These are phyloP conservation scores for Tarsius wallacei DNA, from an alignment of 2,797 vertebrate species.

Conservation along the genomic window DNA sequence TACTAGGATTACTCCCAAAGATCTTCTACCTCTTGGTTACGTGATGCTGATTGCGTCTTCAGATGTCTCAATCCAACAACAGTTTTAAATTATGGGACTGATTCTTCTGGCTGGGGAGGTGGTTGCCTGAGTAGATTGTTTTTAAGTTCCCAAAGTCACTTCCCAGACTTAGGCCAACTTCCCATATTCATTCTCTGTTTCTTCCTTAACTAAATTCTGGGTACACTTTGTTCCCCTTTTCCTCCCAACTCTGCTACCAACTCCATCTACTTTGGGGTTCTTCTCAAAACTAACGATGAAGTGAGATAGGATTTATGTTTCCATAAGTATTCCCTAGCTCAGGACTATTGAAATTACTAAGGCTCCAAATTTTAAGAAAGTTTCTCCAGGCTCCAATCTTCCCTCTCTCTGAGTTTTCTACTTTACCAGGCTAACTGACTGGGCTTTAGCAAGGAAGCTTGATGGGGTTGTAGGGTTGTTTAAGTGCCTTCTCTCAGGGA, in stretches of 20 bases:
- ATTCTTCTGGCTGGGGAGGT: not conserved
- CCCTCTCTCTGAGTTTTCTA: not conserved
- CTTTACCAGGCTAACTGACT: not conserved
- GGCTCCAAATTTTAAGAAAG: not conserved
- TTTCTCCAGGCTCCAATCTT: not conserved
- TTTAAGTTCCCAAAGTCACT: conserved; percentile 14
- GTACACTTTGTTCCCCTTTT: not conserved
- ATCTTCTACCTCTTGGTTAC: not conserved
- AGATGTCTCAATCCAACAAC: not conserved
- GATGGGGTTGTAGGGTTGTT: not conserved
- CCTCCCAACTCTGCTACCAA: not conserved
- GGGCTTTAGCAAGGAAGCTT: not conserved
- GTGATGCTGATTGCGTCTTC: not conserved
- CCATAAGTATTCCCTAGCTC: not conserved
- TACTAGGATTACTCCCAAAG: not conserved
- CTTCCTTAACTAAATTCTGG: not conserved
- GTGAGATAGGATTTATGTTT: not conserved
- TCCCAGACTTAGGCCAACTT: conserved; percentile 9
- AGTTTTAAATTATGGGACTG: not conserved
- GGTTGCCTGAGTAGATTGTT: not conserved
- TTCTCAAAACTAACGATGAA: not conserved
- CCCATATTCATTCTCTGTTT: not conserved
- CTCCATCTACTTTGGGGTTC: not conserved
- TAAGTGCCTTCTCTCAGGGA: not conserved
- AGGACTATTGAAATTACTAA: not conserved